phyloP scores from a whole-genome alignment of 2,113 vertebrate genomes.

The Xiphophorus couchianus region DNA sequence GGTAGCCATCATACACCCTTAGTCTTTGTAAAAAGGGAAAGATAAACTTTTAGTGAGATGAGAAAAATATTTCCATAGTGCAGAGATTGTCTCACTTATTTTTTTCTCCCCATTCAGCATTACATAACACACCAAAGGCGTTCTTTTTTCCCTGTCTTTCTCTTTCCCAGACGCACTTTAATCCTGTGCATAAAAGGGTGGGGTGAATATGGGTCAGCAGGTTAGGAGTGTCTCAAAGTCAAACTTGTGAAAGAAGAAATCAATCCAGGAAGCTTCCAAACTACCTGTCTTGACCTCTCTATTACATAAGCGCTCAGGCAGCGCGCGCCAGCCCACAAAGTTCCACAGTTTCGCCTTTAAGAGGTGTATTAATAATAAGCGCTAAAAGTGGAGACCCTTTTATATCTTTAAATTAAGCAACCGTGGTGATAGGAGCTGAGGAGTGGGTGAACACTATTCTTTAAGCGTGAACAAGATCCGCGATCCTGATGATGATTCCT shows the following conservation, averaged over 20 bases:
- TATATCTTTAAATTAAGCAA: neutral
- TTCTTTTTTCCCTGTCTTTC: constrained; percentile 70
- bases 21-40: constrained; percentile 8
- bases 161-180: constrained; percentile 77
- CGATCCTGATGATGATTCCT: constrained; percentile 60
- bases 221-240: constrained; percentile 81
- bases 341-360: constrained; percentile 55
- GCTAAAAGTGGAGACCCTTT: neutral
- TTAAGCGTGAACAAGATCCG: constrained; percentile 41
- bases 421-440: neutral
- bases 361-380: neutral
- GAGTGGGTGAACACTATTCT: neutral
- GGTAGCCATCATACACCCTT: neutral
- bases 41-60: constrained; percentile 29
- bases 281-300: constrained; percentile 70
- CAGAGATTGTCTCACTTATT: constrained; percentile 66
- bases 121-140: constrained; percentile 79
- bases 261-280: constrained; percentile 63
- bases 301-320: constrained; percentile 81
- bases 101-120: constrained; percentile 75
- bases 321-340: constrained; percentile 64
- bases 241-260: constrained; percentile 68
- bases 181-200: constrained; percentile 73
- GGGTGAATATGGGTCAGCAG: constrained; percentile 83
- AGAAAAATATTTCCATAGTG: constrained; percentile 31